These are phyloP conservation scores for Erynnis tages DNA, from an alignment of 2,888 invertebrate genomes.

Conservation along the genomic window DNA sequence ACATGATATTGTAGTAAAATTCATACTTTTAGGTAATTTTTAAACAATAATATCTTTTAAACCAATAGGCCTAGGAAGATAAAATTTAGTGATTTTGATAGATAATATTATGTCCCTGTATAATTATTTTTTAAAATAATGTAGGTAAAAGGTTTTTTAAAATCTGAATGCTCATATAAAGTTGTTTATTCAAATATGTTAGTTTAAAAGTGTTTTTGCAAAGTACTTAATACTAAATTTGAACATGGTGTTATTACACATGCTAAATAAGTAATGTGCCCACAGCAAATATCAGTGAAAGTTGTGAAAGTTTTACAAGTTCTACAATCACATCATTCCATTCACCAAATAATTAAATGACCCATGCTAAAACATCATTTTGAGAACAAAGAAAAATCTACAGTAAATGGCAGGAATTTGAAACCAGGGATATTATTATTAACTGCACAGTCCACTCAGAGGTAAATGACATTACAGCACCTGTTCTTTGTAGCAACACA, in stretches of 20 bases:
- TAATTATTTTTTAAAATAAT: no score
- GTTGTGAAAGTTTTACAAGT: slow-evolving; percentile 71
- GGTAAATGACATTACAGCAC: slow-evolving; percentile 78
- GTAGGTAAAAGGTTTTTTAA: no score
- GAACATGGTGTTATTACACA: slow-evolving; percentile 25
- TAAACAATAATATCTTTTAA: no score
- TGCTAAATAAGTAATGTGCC: slow-evolving; percentile 24
- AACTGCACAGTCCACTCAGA: slow-evolving; percentile 63
- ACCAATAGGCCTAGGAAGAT: no score
- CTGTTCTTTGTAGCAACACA: slow-evolving; percentile 68
- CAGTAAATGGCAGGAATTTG: slow-evolving; percentile 49
- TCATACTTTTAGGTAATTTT: no score
- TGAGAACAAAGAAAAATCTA: slow-evolving; percentile 51
- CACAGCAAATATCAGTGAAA: slow-evolving; percentile 56
- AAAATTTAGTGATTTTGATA: no score
- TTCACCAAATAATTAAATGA: slow-evolving; percentile 42
- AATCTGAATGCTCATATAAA: no score
- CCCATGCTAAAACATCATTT: slow-evolving; percentile 31
- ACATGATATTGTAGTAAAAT: no score
- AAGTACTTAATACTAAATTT: no score
- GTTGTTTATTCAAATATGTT: no score
- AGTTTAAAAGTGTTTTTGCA: no score
- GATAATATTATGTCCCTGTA: no score
- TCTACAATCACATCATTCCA: slow-evolving; percentile 46
- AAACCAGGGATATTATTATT: slow-evolving; percentile 61